These are phyloP conservation scores for Dysdera silvatica DNA, from an alignment of 1,140 invertebrate species.

Conservation along the genomic window DNA sequence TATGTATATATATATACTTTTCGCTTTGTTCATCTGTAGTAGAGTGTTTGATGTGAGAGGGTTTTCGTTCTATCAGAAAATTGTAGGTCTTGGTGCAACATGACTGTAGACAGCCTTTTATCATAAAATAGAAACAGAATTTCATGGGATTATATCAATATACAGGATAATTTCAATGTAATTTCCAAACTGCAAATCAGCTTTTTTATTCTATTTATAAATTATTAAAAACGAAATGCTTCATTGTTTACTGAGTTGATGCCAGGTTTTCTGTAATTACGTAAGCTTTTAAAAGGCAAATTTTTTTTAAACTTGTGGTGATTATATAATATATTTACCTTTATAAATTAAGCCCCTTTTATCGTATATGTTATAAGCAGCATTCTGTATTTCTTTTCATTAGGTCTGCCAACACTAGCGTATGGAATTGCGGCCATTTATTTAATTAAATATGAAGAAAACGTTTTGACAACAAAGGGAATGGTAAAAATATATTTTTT, in stretches of 20 bases:
- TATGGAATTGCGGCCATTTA: slow-evolving; percentile 79
- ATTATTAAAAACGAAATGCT: not conserved
- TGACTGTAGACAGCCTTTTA: too few relatives aligned
- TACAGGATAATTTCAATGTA: too few relatives aligned
- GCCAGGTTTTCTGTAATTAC: not conserved
- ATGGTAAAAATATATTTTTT: slow-evolving; percentile 76
- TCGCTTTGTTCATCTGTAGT: too few relatives aligned
- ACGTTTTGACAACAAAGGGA: slow-evolving; percentile 61
- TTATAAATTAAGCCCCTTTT: not conserved
- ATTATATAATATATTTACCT: not conserved
- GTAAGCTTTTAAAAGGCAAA: not conserved
- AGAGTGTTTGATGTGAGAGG: too few relatives aligned
- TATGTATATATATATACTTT: too few relatives aligned
- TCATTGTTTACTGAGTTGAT: not conserved
- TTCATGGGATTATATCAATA: too few relatives aligned
- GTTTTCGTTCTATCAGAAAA: too few relatives aligned
- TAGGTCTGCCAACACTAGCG: slow-evolving; percentile 79
- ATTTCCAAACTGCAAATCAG: too few relatives aligned
- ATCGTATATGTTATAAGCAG: not conserved
- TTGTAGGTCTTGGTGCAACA: too few relatives aligned
- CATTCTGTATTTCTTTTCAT: slow-evolving; percentile 37
- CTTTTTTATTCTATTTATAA: not conserved
- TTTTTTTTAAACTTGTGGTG: not conserved
- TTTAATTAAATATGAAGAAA: slow-evolving; percentile 69
- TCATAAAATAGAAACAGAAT: too few relatives aligned